Base-by-base conservation (phyloP, 92 coral and sea anemone genomes). In the Zoanthus sansibaricus region DNA sequence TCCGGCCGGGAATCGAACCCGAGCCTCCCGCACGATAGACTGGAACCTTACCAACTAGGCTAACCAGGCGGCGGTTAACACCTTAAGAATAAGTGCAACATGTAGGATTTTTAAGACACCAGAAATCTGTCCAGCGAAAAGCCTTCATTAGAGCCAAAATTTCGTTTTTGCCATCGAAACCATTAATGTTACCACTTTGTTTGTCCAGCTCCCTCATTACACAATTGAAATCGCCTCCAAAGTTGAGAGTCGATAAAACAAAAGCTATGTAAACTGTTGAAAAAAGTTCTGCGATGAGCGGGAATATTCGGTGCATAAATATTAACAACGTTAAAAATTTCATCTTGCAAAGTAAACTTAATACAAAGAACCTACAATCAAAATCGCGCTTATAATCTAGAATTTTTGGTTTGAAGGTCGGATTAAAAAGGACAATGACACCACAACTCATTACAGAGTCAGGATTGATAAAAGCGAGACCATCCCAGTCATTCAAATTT, bases 301-400 rank as follows among this genome's bases (percentile, higher is more conserved):
- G 55, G 78, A 73, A 73, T 44, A 32, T 73, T 73, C 13, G 78
- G 78, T 6, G 55, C 78, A 6, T 73, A 73, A 73, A 73, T 73
- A 73, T 73, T 73, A 58, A 58, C 64, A 58, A 58, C 58, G 13
- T 17, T 45, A 73, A 48, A 73, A 51, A 20, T 58, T 16, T 58
- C 20, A 20, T 58, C 18, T 17, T 58, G 66, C 1, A 56, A 12
- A 56, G 64, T 13, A 58, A 58, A 58, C 18, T 58, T 58, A 13
- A 58, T 13, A 14, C 66, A 14, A 58, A 58, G 9, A 44, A 45
- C 15, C 74, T 70, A 32, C 74, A 46, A 21, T 16, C 74, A 12
- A 16, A 70, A 70, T 70, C 74, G 13, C 33, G 44, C 33, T 70
- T 70, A 18, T 21, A 18, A 32, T 72, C 76, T 0, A 32, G 33